phyloP scores from a whole-genome alignment of 2,797 vertebrate species.

The Anguilla obscura region DNA sequence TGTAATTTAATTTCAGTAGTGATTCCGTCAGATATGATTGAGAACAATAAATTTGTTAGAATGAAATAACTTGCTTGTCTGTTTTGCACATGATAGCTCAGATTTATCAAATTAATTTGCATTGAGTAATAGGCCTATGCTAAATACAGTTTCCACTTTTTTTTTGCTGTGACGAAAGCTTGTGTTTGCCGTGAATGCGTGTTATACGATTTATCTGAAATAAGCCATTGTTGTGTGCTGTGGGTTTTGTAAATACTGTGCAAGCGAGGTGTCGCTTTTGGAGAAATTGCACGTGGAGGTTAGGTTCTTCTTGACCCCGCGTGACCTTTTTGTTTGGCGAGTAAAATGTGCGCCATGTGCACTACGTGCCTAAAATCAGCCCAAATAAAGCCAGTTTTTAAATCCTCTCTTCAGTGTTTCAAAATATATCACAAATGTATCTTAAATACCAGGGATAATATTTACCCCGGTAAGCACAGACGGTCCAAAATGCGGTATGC shows the following conservation, averaged over 20 bases:
- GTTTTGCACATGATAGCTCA: constrained; percentile 67
- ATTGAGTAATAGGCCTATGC: constrained; percentile 11
- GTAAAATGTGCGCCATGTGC: constrained; percentile 8
- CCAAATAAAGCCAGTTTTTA: background rate
- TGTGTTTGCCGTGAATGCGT: constrained; percentile 21
- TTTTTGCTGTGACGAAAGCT: constrained; percentile 12
- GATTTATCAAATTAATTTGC: constrained; percentile 36
- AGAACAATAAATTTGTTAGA: constrained; percentile 98
- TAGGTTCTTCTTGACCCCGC: background rate
- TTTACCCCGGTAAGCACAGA: background rate
- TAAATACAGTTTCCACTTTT: constrained; percentile 22
- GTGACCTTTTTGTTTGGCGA: constrained; percentile 4
- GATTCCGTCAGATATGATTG: constrained; percentile 93
- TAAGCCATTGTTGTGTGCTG: constrained; percentile 17
- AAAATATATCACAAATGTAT: background rate
- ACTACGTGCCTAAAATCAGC: background rate
- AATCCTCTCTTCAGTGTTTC: background rate
- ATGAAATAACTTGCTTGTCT: constrained; percentile 79
- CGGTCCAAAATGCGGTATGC: background rate
- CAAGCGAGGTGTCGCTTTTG: background rate
- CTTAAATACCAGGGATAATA: background rate
- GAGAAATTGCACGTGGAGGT: constrained; percentile 12
- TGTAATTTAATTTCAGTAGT: constrained; percentile 99
- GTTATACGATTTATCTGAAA: constrained; percentile 5
- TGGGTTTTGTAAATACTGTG: constrained; percentile 15